A percentile compares a stretch with the other conserved stretches of the same genome.
phyloP scores from a whole-genome alignment of 2,888 invertebrate genomes.

The Chrysolina oricalcia region DNA sequence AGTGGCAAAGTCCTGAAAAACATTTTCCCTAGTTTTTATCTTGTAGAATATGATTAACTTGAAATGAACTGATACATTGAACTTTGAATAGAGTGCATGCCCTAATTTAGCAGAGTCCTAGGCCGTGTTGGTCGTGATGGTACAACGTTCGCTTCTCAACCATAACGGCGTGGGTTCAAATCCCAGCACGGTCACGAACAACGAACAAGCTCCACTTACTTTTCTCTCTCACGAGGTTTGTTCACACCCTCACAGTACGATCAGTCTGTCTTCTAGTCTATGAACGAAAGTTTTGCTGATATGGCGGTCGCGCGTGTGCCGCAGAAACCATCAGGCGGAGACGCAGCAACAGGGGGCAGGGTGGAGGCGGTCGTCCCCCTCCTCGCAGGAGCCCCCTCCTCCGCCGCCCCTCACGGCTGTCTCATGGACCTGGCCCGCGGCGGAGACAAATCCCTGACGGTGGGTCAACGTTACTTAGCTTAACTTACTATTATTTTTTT shows the following conservation, averaged over 20 bases:
- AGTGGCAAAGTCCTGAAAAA: too few species aligned
- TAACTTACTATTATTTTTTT: neutral
- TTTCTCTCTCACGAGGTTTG: slow-evolving; percentile 6
- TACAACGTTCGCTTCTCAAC: too few species aligned
- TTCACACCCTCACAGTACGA: neutral
- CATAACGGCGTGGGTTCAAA: too few species aligned
- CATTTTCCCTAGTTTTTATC: too few species aligned
- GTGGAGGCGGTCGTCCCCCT: slow-evolving; percentile 56
- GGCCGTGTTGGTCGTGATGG: too few species aligned
- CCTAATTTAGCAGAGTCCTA: too few species aligned
- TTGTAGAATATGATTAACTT: too few species aligned
- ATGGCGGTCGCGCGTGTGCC: slow-evolving; percentile 59
- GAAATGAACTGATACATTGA: too few species aligned
- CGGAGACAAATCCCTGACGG: slow-evolving; percentile 69
- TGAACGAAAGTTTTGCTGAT: neutral
- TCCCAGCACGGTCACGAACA: too few species aligned
- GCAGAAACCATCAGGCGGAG: slow-evolving; percentile 50
- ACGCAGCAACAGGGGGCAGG: slow-evolving; percentile 43
- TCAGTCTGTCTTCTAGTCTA: neutral
- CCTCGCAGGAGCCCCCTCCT: slow-evolving; percentile 64
- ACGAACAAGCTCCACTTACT: neutral
- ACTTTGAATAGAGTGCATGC: too few species aligned
- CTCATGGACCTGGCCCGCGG: slow-evolving; percentile 69
- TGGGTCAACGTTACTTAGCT: slow-evolving; percentile 57
- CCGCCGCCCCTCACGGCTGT: slow-evolving; percentile 67